Base-by-base conservation (phyloP, 2,797 vertebrate genomes). In the Numenius phaeopus region DNA sequence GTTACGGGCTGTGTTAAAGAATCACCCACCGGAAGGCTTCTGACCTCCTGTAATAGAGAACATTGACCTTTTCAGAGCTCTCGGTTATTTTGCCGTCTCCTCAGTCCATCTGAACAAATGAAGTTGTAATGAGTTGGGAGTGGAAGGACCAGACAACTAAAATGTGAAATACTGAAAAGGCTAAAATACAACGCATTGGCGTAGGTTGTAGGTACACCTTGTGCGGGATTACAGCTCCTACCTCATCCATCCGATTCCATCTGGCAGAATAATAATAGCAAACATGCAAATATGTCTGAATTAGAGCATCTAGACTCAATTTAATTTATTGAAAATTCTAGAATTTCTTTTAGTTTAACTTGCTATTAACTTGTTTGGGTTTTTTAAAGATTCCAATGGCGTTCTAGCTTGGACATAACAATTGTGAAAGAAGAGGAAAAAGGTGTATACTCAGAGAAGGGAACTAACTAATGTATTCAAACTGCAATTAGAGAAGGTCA, bases 391-490 rank as follows among this genome's bases (percentile, higher is more conserved):
- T 64, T 76, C n/a, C 15, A 44, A 29, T 62, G 29, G 5, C 16
- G 58, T 86, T 66, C 59, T 39, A 69, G 14, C 67, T 72, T 66
- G 18, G 24, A 9, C 30, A 1, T 4, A 57, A n/a, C 3, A 7
- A 4, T 12, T 49, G 7, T 85, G 59, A 42, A 77, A 50, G 64
- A 49, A 30, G 64, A 79, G 20, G 26, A 58, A 54, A 69, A 81
- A 10, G 1, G 0, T 9, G 27, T 19, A 5, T 42, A 2, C 13
- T 6, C 13, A 7, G 15, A 49, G 17, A 32, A 72, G 22, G 9
- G 20, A 57, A 40, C 11, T 40, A 58, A 7, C 29, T 8, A 26
- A 10, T 10, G 2, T 2, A 0, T 8, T 52, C 13, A 6, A 30
- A 70, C 19, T 19, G 20, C 42, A 39, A 2, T 26, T 62, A 7